These are phyloP conservation scores for Harpagifer antarcticus DNA, from an alignment of 2,797 vertebrate genomes.

Conservation along the genomic window DNA sequence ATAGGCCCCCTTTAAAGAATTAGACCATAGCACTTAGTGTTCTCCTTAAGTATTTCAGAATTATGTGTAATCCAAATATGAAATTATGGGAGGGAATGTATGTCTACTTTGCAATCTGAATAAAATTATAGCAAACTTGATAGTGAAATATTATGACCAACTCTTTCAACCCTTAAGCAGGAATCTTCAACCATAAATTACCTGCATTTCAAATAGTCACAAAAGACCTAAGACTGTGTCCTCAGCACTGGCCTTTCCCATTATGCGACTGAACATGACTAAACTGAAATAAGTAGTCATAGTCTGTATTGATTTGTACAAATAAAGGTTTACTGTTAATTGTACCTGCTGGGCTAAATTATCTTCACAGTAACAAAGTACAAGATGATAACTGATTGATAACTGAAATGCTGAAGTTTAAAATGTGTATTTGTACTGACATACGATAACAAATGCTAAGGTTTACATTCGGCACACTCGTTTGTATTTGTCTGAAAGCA, in stretches of 20 bases:
- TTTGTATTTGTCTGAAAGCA: conserved; percentile 7
- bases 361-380: background rate
- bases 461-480: conserved; percentile 32
- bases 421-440: background rate
- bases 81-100: background rate
- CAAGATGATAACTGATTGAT: background rate
- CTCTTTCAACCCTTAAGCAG: background rate
- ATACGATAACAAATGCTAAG: conserved; percentile 5
- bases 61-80: background rate
- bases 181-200: background rate
- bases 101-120: background rate
- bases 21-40: too few relatives aligned
- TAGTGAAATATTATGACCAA: background rate
- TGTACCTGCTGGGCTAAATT: background rate
- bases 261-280: conserved; percentile 17
- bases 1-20: too few relatives aligned
- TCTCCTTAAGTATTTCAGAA: background rate
- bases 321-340: background rate
- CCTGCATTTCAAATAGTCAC: background rate
- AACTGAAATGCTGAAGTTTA: background rate
- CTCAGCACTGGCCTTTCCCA: conserved; percentile 14
- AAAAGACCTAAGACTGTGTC: background rate
- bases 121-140: background rate
- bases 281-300: background rate
- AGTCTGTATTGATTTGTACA: background rate